Conservation (phyloP, 1,140 invertebrate species). For the Dendrolimus punctatus region DNA sequence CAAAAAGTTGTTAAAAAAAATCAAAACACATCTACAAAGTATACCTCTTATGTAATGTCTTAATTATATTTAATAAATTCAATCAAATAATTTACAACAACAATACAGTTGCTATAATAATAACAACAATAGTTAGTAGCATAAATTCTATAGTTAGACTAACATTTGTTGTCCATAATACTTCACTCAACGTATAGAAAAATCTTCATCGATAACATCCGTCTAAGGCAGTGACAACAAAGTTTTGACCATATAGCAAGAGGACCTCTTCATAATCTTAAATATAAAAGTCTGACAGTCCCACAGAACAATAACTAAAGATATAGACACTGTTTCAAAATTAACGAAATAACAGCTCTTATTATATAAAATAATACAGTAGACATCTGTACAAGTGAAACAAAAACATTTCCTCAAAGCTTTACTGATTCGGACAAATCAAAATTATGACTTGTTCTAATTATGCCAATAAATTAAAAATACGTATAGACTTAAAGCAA, state of each 20-base stretch:
- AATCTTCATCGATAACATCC: slow-evolving; percentile 60
- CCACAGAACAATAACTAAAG: no score
- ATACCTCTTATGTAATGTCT: slow-evolving; percentile 42
- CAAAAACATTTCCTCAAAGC: no score
- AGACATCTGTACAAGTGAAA: no score
- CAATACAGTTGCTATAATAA: slow-evolving; percentile 48
- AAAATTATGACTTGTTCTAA: no score
- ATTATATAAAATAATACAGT: no score
- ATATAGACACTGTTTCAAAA: no score
- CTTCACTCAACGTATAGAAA: slow-evolving; percentile 51
- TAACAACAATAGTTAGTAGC: slow-evolving; percentile 51
- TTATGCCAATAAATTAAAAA: no score
- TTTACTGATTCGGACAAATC: no score
- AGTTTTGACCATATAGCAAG: slow-evolving; percentile 41
- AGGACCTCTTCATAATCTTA: slow-evolving; percentile 11
- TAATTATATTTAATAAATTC: slow-evolving; percentile 54
- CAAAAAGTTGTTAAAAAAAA: slow-evolving; percentile 23
- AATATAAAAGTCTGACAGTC: background rate
- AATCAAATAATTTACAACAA: slow-evolving; percentile 64
- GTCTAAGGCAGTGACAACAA: slow-evolving; percentile 66
- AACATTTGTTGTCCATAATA: slow-evolving; percentile 45
- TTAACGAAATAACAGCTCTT: no score
- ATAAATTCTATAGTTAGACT: slow-evolving; percentile 33
- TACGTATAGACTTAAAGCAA: no score
- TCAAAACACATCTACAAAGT: slow-evolving; percentile 43